These are phyloP conservation scores for Notocelia uddmanniana DNA, from an alignment of 2,888 invertebrate genomes.

Conservation along the genomic window DNA sequence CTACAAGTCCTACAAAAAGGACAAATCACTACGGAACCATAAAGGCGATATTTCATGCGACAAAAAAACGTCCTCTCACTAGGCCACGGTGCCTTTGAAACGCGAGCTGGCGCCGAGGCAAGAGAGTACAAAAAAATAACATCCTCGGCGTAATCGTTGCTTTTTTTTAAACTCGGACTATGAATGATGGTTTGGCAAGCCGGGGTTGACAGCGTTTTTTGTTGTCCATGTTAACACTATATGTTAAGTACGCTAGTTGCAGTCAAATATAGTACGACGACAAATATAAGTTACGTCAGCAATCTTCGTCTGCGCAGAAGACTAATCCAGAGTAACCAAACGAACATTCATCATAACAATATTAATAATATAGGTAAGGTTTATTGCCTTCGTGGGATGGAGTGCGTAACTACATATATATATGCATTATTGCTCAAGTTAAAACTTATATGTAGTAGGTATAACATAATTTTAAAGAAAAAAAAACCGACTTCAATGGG, in stretches of 20 bases:
- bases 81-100: constrained; percentile 31
- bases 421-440: too few relatives aligned
- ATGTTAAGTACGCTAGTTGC: neutral
- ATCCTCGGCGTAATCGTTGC: constrained; percentile 19
- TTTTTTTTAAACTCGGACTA: constrained; percentile 27
- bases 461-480: too few relatives aligned
- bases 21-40: constrained; percentile 7
- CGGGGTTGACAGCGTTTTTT: constrained; percentile 24
- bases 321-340: too few relatives aligned
- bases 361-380: too few relatives aligned
- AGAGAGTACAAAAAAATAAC: constrained; percentile 21
- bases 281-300: too few relatives aligned
- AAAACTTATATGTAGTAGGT: too few relatives aligned
- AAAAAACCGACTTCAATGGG: too few relatives aligned
- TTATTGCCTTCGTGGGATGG: too few relatives aligned
- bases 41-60: constrained; percentile 18
- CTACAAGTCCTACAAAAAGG: neutral
- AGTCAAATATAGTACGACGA: neutral
- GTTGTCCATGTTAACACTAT: neutral
- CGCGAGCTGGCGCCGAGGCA: constrained; percentile 28
- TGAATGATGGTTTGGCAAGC: constrained; percentile 37
- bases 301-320: too few relatives aligned
- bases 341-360: too few relatives aligned
- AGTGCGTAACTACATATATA: too few relatives aligned
- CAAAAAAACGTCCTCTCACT: constrained; percentile 18